These are phyloP conservation scores for Pristionchus fissidentatus DNA, from an alignment of 2,888 invertebrate genomes.

Conservation along the genomic window DNA sequence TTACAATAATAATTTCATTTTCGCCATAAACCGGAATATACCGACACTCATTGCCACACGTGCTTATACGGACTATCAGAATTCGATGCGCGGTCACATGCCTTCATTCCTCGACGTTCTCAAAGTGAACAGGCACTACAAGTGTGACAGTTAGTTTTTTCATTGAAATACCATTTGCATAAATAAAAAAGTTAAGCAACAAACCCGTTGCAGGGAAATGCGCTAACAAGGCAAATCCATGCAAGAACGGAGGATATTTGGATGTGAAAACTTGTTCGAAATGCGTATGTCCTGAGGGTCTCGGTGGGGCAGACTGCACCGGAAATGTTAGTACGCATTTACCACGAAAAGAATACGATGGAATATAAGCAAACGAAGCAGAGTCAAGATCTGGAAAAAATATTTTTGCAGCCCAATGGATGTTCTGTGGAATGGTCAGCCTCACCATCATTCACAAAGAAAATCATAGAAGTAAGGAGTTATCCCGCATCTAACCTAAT, in stretches of 20 bases:
- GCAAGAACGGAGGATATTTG: slow-evolving; percentile 44
- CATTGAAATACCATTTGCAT: background rate
- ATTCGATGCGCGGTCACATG: slow-evolving; percentile 44
- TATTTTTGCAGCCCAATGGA: slow-evolving; percentile 4
- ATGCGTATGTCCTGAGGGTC: slow-evolving; percentile 43
- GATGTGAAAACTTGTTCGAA: slow-evolving; percentile 24
- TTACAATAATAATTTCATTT: background rate
- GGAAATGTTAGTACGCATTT: background rate
- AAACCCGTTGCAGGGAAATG: slow-evolving; percentile 12
- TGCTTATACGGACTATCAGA: slow-evolving; percentile 27
- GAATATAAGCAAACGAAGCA: background rate
- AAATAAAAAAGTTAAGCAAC: background rate
- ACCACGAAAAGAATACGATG: background rate
- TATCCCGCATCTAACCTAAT: background rate
- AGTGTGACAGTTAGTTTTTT: slow-evolving; percentile 22
- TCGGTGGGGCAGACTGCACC: slow-evolving; percentile 21
- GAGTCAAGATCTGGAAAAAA: background rate
- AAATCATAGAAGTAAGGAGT: background rate
- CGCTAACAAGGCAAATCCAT: background rate
- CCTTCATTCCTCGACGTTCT: slow-evolving; percentile 41
- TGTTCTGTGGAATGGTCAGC: background rate
- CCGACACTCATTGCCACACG: slow-evolving; percentile 1
- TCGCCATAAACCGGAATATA: background rate
- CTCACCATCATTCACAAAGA: background rate
- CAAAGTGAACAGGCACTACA: slow-evolving; percentile 41